Base-by-base conservation (phyloP, 64 coral and sea anemone genomes). In the Actinia equina region DNA sequence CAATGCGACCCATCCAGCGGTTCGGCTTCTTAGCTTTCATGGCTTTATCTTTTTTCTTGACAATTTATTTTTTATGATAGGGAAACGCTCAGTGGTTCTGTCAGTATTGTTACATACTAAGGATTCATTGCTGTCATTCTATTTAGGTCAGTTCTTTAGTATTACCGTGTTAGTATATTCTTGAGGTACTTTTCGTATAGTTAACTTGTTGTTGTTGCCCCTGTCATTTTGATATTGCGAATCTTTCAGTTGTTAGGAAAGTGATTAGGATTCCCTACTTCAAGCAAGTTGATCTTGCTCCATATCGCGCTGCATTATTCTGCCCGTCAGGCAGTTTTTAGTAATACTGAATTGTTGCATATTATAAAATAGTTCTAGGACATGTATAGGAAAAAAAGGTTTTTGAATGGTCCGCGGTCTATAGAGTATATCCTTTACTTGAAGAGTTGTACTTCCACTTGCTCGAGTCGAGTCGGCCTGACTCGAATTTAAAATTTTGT, bases 1-100 rank as follows among this genome's bases (percentile, higher is more conserved):
- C 90, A 92, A 41, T 92, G 90, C 27, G 90, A 92, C 19, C 89
- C 89, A 6, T 61, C 90, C 17, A 26, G 61, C 18, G 85, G 85
- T 22, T 44, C 83, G 19, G 83, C 83, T 7, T 85, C 83, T 18
- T 85, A 85, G 83, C 16, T 63, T 23, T 20, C 30, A 37, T 37
- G 30, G 6, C 26, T 74, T 74, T 0, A 8, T n/a, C n/a, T n/a
- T 74, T 42, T 45, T 80, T 44, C 18, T 81, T 3, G 19, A 81
- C 45, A 44, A 44, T 49, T 81, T 81, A 44, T 81, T 49, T 81
- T 49, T 81, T 81, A 81, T 81, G 49, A 81, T 81, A 81, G 78
- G 43, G 78, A 81, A 81, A 81, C 78, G 41, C 49, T 23, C 41
- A 44, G 78, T 30, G 42, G 17, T 81, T 81, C 25, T 74, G 69